Base-by-base conservation (phyloP, 2,113 vertebrate genomes). In the Tetrax tetrax region DNA sequence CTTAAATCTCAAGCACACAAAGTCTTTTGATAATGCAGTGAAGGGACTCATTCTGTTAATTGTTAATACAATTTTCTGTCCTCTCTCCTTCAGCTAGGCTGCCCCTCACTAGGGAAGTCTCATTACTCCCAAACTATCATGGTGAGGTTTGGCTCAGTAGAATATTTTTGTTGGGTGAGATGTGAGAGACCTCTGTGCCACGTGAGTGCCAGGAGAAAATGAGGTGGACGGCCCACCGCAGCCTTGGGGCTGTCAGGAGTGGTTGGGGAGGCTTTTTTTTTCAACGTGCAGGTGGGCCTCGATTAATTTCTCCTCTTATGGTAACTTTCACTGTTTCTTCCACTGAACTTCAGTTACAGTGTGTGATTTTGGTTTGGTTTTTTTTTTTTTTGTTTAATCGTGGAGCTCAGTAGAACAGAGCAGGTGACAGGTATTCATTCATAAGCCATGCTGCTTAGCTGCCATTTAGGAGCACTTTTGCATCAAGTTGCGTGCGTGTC, bases 181-280 rank as follows among this genome's bases (percentile, higher is more conserved):
- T 45, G 19, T 6, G 29, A 74, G 56, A 80, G 64, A 50, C 23
- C 15, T 81, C 59, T 37, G 4, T 83, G 54, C 50, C 18, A 1
- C 0, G 0, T 21, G 33, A 28, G 27, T 0, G 0, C n/a, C 38
- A 31, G 66, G 53, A 72, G n/a, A 51, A 64, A 22, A 41, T 0
- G 2, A 12, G 37, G 31, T 75, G 13, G 10, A 7, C 51, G 48
- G 6, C 4, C 21, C 71, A 47, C 21, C 1, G 4, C 48, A 71
- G 45, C 56, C 65, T 41, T 16, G 10, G 71, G 50, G n/a, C 35
- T 71, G 48, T 43, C 50, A 48, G 45, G 23, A 60, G 43, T 38
- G 37, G 4, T 1, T 51, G 35, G 23, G 38, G 51, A 71, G 38
- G 10, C 29, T 33, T 69, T 19, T 1, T 45, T 64, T 79, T 35